Evolutionary conservation across 2,888 invertebrate species (phyloP).

Genomic region (Endomychus coccineus): DNA sequence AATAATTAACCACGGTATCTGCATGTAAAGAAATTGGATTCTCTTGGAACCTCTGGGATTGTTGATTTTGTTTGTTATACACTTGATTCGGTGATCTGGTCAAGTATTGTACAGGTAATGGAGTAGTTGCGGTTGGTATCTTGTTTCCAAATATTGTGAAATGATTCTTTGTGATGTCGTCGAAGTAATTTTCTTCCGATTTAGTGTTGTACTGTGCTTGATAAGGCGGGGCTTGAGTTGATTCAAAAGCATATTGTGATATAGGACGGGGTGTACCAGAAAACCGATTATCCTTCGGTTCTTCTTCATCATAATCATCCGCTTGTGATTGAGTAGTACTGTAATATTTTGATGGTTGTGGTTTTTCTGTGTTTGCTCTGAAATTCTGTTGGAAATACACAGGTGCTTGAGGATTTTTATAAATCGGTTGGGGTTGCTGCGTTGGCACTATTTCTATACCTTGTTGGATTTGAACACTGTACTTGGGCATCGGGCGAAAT

Average conservation of each 20-base stretch:
- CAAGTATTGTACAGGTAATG: slow-evolving; percentile 26
- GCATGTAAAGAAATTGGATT: slow-evolving; percentile 14
- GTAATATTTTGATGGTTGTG: slow-evolving; percentile 45
- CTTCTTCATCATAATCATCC: slow-evolving; percentile 46
- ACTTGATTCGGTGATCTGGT: slow-evolving; percentile 14
- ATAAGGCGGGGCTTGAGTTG: slow-evolving; percentile 46
- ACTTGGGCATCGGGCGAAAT: slow-evolving; percentile 34
- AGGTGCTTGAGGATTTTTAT: slow-evolving; percentile 15
- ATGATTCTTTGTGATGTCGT: slow-evolving; percentile 67
- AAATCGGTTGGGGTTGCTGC: slow-evolving; percentile 1
- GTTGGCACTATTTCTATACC: slow-evolving; percentile 24
- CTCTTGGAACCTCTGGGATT: slow-evolving; percentile 26
- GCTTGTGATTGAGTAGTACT: slow-evolving; percentile 47
- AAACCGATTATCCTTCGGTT: slow-evolving; percentile 33
- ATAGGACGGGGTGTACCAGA: slow-evolving; percentile 30
- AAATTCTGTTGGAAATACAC: slow-evolving; percentile 23
- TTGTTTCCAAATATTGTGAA: slow-evolving; percentile 69
- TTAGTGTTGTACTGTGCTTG: slow-evolving; percentile 56
- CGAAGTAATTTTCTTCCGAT: slow-evolving; percentile 58
- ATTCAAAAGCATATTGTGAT: slow-evolving; percentile 34
- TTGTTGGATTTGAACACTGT: slow-evolving; percentile 41
- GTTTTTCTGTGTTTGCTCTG: slow-evolving; percentile 37
- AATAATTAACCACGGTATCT: slow-evolving; percentile 56
- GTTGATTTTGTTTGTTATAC: slow-evolving; percentile 18
- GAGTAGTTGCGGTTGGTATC: slow-evolving; percentile 47